Conservation (phyloP, 1,140 invertebrate genomes). For the Magallana ariakensis region DNA sequence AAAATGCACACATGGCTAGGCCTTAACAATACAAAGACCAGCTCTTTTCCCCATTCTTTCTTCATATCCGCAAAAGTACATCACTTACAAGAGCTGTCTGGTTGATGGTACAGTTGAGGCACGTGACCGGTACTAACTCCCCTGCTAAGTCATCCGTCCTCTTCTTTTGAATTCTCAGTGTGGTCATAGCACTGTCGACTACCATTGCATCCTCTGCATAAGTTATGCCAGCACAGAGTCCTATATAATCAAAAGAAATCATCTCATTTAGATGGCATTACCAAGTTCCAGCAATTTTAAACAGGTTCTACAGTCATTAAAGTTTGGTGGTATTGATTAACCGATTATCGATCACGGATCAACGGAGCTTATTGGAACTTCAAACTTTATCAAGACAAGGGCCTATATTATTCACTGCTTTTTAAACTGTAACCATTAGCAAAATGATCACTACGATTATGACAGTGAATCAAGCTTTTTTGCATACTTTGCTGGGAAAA, state of each 20-base stretch:
- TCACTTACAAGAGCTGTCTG: slow-evolving; percentile 38
- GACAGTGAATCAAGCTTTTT: not conserved
- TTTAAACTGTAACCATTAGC: not conserved
- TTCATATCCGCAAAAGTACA: too few relatives aligned
- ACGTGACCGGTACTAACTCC: slow-evolving; percentile 40
- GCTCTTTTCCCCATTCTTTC: too few relatives aligned
- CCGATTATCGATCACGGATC: not conserved
- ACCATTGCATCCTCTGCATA: slow-evolving; percentile 40
- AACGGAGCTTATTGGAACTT: not conserved
- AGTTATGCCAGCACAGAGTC: slow-evolving; percentile 45
- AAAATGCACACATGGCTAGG: too few relatives aligned
- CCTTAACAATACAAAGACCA: too few relatives aligned
- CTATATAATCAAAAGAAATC: not conserved
- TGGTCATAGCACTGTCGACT: slow-evolving; percentile 14
- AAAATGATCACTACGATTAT: not conserved
- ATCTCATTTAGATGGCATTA: too few relatives aligned
- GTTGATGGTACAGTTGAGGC: slow-evolving; percentile 41
- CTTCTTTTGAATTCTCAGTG: slow-evolving; percentile 34
- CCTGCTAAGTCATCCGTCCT: not conserved
- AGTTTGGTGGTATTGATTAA: too few relatives aligned
- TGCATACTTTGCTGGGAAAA: too few relatives aligned
- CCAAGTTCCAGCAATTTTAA: too few relatives aligned
- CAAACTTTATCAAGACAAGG: slow-evolving; percentile 25
- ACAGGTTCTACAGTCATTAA: too few relatives aligned
- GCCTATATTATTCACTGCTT: not conserved